phyloP scores from a whole-genome alignment of 2,797 vertebrate species.

The Sebastes paucispinis region DNA sequence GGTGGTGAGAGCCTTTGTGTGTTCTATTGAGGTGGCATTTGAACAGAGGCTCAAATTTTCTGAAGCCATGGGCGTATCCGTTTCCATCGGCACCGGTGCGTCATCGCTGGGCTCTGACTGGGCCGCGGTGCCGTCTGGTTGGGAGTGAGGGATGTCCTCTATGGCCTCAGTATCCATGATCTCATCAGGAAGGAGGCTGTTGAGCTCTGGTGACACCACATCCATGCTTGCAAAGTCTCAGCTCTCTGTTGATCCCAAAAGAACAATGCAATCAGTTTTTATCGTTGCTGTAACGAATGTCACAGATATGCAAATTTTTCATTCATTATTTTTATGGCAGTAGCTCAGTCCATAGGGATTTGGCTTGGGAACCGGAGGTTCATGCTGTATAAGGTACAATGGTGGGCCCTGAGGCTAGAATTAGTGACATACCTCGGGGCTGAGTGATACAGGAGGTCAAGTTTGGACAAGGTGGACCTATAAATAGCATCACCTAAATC shows the following conservation, averaged over 20 bases:
- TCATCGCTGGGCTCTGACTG: constrained; percentile 84
- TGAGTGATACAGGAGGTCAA: too few species aligned
- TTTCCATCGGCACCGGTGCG: constrained; percentile 94
- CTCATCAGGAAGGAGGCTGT: constrained; percentile 97
- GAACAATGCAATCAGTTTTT: not conserved
- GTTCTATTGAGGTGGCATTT: constrained; percentile 33
- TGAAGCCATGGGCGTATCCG: constrained; percentile 82
- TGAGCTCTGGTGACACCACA: constrained; percentile 96
- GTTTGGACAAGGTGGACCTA: too few species aligned
- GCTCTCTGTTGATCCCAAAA: constrained; percentile 67
- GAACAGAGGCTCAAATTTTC: constrained; percentile 83
- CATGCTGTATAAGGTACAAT: too few species aligned
- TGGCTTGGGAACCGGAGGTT: too few species aligned
- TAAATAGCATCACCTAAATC: too few species aligned
- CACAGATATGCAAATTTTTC: not conserved
- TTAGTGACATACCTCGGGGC: too few species aligned
- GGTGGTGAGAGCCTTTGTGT: constrained; percentile 55
- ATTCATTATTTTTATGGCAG: too few species aligned
- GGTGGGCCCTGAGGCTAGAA: too few species aligned
- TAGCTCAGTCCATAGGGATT: too few species aligned
- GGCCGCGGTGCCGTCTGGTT: constrained; percentile 53
- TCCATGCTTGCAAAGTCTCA: constrained; percentile 85
- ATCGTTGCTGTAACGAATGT: not conserved
- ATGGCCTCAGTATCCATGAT: constrained; percentile 97
- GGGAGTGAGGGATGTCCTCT: constrained; percentile 84